These are phyloP conservation scores for Umimayanthus chanpuru DNA, from an alignment of 92 coral and sea anemone genomes.

Conservation along the genomic window DNA sequence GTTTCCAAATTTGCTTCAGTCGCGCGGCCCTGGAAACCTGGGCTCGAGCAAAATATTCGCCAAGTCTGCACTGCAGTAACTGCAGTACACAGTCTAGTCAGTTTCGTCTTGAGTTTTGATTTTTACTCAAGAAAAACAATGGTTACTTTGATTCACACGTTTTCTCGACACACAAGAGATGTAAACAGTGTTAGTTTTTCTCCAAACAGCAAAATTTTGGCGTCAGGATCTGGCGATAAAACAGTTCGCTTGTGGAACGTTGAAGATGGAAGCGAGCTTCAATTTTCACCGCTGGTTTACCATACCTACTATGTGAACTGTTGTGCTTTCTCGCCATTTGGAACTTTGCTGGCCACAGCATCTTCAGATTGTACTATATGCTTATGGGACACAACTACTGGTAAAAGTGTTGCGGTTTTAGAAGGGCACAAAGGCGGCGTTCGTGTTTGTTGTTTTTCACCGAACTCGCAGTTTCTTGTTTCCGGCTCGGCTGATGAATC, in stretches of 20 bases:
- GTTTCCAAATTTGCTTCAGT: not conserved
- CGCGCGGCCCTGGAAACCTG: not conserved
- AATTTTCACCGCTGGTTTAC: constrained; percentile 88
- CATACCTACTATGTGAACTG: constrained; percentile 90
- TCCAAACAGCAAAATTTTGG: constrained; percentile 87
- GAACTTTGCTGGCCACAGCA: constrained; percentile 92
- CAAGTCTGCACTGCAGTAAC: too few relatives aligned
- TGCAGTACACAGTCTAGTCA: too few relatives aligned
- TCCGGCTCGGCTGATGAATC: constrained; percentile 99
- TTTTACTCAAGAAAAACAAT: constrained; percentile 47
- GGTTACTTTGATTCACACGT: constrained; percentile 76
- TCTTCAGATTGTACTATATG: constrained; percentile 91
- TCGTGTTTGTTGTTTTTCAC: constrained; percentile 90
- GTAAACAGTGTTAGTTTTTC: constrained; percentile 92
- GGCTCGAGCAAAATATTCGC: not conserved
- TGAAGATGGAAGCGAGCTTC: constrained; percentile 81
- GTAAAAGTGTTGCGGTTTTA: constrained; percentile 77
- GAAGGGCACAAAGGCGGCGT: constrained; percentile 95
- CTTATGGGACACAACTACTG: constrained; percentile 90
- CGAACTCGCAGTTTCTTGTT: constrained; percentile 85
- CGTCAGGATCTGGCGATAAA: constrained; percentile 94
- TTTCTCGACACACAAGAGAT: constrained; percentile 86
- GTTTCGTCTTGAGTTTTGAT: constrained; percentile 10
- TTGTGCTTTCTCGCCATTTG: constrained; percentile 95
- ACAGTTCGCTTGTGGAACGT: constrained; percentile 94